These are phyloP conservation scores for Poeciliopsis retropinna DNA, from an alignment of 2,113 vertebrate genomes.

Conservation along the genomic window DNA sequence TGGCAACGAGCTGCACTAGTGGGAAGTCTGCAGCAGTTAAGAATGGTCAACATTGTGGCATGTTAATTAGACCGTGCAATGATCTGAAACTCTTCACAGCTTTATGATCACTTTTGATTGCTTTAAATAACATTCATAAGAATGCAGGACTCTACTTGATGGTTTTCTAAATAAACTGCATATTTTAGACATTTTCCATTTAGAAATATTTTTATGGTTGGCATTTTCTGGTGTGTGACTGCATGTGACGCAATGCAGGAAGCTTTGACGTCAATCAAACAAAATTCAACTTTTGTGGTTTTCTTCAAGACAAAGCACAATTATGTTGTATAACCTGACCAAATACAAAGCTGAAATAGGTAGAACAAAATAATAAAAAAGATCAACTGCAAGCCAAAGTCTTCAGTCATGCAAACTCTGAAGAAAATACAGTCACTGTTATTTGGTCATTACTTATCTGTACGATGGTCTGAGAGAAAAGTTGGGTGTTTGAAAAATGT, in stretches of 20 bases:
- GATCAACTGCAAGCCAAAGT: too few relatives aligned
- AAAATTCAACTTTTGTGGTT: too few relatives aligned
- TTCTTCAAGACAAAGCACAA: too few relatives aligned
- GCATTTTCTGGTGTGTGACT: neutral
- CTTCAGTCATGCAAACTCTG: too few relatives aligned
- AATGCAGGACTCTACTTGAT: neutral
- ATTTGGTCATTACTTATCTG: too few relatives aligned
- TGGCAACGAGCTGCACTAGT: slow-evolving; percentile 39
- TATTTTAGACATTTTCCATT: neutral
- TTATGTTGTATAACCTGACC: too few relatives aligned
- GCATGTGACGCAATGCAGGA: neutral
- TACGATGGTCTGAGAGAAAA: too few relatives aligned
- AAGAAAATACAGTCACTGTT: too few relatives aligned
- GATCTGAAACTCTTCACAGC: slow-evolving; percentile 18
- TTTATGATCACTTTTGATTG: slow-evolving; percentile 31
- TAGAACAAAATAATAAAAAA: too few relatives aligned
- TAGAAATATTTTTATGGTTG: neutral
- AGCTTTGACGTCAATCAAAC: too few relatives aligned
- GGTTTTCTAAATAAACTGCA: neutral
- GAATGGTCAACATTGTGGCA: slow-evolving; percentile 21
- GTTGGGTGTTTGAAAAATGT: too few relatives aligned
- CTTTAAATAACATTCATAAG: neutral
- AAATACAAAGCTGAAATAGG: too few relatives aligned
- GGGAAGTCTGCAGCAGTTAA: slow-evolving; percentile 41
- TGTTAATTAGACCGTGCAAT: slow-evolving; percentile 39